Conservation (phyloP, 2,797 vertebrate genomes). For the Megaceryle alcyon region DNA sequence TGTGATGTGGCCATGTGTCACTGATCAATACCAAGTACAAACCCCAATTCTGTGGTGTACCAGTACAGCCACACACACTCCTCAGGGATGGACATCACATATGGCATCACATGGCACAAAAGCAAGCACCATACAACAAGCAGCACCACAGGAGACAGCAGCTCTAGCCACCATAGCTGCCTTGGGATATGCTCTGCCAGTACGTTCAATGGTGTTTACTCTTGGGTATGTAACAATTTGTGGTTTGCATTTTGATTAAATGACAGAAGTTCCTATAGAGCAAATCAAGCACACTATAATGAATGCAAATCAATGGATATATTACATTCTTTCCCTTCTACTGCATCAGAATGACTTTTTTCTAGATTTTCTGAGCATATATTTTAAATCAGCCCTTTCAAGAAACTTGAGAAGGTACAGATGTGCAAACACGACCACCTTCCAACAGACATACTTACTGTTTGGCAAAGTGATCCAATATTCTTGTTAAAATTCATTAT, state of each 20-base stretch:
- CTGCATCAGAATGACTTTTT: background rate
- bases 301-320: background rate
- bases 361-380: background rate
- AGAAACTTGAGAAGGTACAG: background rate
- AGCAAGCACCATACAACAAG: rapidly evolving
- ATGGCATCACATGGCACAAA: background rate
- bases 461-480: background rate
- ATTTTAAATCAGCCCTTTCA: background rate
- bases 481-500: background rate
- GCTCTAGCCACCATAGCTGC: background rate
- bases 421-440: background rate
- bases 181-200: background rate
- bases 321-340: background rate
- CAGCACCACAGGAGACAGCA: rapidly evolving
- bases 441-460: background rate
- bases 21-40: background rate
- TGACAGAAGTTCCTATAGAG: background rate
- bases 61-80: background rate
- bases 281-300: background rate
- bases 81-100: background rate
- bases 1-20: background rate
- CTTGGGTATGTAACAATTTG: background rate
- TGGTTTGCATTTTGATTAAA: background rate
- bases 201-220: background rate
- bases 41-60: background rate